A percentile compares a stretch with the other conserved stretches of the same genome.
phyloP scores from a whole-genome alignment of 2,888 invertebrate genomes.

The Pseudococcus viburni region DNA sequence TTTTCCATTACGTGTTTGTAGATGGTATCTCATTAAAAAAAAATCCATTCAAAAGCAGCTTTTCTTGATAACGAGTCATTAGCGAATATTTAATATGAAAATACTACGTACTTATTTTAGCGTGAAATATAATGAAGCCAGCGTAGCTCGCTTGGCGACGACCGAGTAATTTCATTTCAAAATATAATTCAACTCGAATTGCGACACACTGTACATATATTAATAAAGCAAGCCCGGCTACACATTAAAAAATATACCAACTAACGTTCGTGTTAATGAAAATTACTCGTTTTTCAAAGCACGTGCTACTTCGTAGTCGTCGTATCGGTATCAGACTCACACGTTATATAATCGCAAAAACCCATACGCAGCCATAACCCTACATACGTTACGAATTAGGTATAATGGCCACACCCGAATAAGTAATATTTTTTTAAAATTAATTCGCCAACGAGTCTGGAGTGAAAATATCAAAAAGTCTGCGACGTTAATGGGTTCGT shows the following conservation, averaged over 20 bases:
- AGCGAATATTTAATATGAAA: constrained; percentile 44
- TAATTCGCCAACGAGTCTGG: too few relatives aligned
- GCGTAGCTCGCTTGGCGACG: background rate
- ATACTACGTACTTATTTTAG: constrained; percentile 13
- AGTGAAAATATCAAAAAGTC: too few relatives aligned
- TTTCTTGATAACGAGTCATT: constrained; percentile 47
- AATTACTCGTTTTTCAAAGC: background rate
- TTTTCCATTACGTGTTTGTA: constrained; percentile 29
- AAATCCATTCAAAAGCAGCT: constrained; percentile 41
- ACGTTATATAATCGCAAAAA: background rate
- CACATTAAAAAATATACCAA: background rate
- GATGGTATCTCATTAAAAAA: constrained; percentile 44
- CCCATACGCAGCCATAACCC: background rate
- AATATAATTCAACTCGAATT: constrained; percentile 12
- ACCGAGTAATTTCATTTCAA: constrained; percentile 9
- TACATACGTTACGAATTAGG: too few relatives aligned
- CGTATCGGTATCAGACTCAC: background rate
- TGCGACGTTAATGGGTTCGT: too few relatives aligned
- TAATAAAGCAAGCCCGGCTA: constrained; percentile 5
- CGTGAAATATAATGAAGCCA: background rate
- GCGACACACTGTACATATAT: constrained; percentile 15
- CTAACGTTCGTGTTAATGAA: constrained; percentile 46
- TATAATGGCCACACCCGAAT: too few relatives aligned
- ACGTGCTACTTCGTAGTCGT: too few relatives aligned
- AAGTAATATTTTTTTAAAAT: too few relatives aligned